Evolutionary conservation across 2,888 invertebrate species (phyloP).

Genomic region (Heliconius ismenius): DNA sequence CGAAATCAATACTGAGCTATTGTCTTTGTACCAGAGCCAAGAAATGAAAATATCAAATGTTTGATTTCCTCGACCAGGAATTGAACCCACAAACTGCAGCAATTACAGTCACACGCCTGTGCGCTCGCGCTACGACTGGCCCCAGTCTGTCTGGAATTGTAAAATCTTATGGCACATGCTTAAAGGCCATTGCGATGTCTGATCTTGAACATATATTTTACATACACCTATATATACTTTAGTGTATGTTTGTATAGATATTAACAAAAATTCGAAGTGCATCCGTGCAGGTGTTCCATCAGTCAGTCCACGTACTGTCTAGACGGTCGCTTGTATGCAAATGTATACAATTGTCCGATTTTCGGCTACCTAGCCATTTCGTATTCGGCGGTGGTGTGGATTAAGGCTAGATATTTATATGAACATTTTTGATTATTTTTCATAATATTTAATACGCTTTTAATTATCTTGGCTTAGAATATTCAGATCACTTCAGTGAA

Average conservation of each 20-base stretch:
- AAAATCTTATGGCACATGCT: too few relatives aligned
- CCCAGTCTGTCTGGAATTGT: too few relatives aligned
- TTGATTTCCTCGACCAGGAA: too few relatives aligned
- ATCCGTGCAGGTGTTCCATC: conserved; percentile 49
- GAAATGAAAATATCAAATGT: too few relatives aligned
- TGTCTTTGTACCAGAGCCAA: too few relatives aligned
- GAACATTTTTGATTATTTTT: background rate
- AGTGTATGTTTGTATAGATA: conserved; percentile 9
- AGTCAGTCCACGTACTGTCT: conserved; percentile 65
- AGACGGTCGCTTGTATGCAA: conserved; percentile 72
- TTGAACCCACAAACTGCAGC: too few relatives aligned
- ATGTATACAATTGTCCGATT: conserved; percentile 63
- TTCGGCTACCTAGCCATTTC: conserved; percentile 62
- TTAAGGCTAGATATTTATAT: conserved; percentile 56
- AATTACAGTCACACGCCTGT: too few relatives aligned
- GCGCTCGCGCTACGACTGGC: too few relatives aligned
- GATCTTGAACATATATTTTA: background rate
- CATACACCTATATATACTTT: background rate
- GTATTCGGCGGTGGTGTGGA: conserved; percentile 52
- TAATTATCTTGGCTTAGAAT: too few relatives aligned
- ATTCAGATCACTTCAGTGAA: too few relatives aligned
- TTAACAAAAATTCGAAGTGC: conserved; percentile 45
- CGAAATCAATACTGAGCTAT: too few relatives aligned
- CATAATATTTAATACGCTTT: background rate
- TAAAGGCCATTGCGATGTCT: too few relatives aligned